phyloP scores from a whole-genome alignment of 2,888 invertebrate species.

The Sisyra nigra region DNA sequence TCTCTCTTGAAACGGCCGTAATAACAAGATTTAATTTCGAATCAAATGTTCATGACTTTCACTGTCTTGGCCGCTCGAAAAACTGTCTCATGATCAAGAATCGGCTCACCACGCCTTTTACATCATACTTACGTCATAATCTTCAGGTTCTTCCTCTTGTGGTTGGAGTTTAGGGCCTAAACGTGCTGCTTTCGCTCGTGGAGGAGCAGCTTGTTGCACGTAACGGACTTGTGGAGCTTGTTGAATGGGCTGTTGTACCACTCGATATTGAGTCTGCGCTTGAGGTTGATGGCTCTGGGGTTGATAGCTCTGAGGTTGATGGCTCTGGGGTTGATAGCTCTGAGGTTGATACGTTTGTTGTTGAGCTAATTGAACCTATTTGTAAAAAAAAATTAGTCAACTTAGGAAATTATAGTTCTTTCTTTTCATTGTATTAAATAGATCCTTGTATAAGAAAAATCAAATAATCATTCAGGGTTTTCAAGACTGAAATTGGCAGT shows the following conservation, averaged over 20 bases:
- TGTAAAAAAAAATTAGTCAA: not conserved
- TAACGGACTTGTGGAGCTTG: constrained; percentile 5
- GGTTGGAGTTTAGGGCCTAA: constrained; percentile 21
- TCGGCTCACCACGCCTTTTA: too few relatives aligned
- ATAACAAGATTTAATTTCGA: too few relatives aligned
- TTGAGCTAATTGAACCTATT: constrained; percentile 1
- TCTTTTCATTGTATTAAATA: too few relatives aligned
- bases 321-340: not conserved
- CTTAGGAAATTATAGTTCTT: not conserved
- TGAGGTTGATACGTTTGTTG: constrained; percentile 4
- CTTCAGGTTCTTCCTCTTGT: constrained; percentile 36
- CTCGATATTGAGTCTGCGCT: constrained; percentile 13
- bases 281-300: not conserved
- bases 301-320: constrained; percentile 2
- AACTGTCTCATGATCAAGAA: too few relatives aligned
- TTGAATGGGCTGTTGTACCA: constrained; percentile 7
- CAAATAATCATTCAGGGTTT: too few relatives aligned
- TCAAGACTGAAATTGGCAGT: too few relatives aligned
- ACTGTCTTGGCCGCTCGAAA: too few relatives aligned
- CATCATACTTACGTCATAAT: constrained; percentile 47
- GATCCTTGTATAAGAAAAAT: too few relatives aligned
- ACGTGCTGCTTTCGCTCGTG: constrained; percentile 18
- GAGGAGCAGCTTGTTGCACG: constrained; percentile 7
- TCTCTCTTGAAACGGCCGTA: too few relatives aligned
- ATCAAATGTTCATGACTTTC: too few relatives aligned